Base-by-base conservation (phyloP, 1,140 invertebrate species). In the Sarcophaga peregrina region DNA sequence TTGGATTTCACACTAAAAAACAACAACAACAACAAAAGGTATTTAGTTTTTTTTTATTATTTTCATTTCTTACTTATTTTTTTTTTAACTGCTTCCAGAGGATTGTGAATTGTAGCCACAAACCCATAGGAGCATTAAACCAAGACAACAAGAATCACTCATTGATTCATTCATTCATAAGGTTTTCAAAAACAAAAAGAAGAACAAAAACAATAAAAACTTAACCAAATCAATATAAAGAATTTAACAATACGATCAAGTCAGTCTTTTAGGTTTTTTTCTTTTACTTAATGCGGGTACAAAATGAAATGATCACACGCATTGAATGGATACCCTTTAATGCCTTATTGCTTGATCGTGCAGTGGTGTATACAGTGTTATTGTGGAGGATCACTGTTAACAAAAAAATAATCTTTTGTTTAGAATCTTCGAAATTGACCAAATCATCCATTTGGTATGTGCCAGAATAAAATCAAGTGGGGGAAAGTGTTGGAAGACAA, bases 401-500 rank as follows among this genome's bases (percentile, higher is more conserved):
- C 13, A 58, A 58, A n/a, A 58, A 58, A 6, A n/a, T 58, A 58
- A 58, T 58, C 54, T 58, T n/a, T 58, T 58, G 54, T 58, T 58
- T 58, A 58, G 54, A 58, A 58, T 58, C 54, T 58, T 58, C 25
- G 1, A 58, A 58, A 58, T 58, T n/a, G n/a, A 58, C 54, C 11
- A n/a, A 58, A 58, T 58, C 54, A 6, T 58, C 13, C 25, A 37
- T 58, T 58, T 58, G 54, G 54, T 58, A 58, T 58, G 54, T n/a
- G 54, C 54, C 54, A 58, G 15, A 58, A n/a, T n/a, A 58, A 58
- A 58, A 58, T 58, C 54, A 58, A 58, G 5, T 58, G 54, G 54
- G 54, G 25, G 13, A 76, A 76, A 76, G 74, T 76, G 74, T 76
- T 76, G n/a, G 74, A 15, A n/a, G 45, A 76, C 47, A 76, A 76